These are phyloP conservation scores for Gouania willdenowi DNA, from an alignment of 2,797 vertebrate species.

Conservation along the genomic window DNA sequence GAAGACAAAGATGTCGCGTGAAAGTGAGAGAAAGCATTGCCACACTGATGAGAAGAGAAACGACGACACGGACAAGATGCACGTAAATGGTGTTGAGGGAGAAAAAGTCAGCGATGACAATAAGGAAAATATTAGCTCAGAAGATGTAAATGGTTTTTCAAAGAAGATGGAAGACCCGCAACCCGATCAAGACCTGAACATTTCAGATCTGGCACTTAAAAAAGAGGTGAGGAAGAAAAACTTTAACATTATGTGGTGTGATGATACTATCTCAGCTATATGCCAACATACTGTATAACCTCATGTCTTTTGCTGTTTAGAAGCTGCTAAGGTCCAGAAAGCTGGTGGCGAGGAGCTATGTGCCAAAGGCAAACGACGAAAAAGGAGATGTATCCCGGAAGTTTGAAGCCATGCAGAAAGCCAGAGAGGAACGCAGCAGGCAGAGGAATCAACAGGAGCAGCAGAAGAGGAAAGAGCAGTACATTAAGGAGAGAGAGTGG, in stretches of 20 bases:
- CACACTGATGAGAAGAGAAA: neutral
- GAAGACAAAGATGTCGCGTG: slow-evolving; percentile 3
- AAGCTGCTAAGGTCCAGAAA: slow-evolving; percentile 91
- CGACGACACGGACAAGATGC: slow-evolving; percentile 5
- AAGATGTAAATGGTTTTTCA: slow-evolving; percentile 30
- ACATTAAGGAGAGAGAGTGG: slow-evolving; percentile 93
- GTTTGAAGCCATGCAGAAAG: slow-evolving; percentile 96
- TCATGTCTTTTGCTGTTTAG: slow-evolving; percentile 59
- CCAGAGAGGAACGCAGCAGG: slow-evolving; percentile 93
- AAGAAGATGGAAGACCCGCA: slow-evolving; percentile 11
- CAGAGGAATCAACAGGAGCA: slow-evolving; percentile 89
- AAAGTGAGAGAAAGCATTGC: slow-evolving; percentile 1
- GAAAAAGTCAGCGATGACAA: slow-evolving; percentile 3
- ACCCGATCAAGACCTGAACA: slow-evolving; percentile 24
- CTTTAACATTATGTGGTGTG: neutral
- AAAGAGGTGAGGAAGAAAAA: slow-evolving; percentile 66
- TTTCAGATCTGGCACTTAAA: slow-evolving; percentile 69
- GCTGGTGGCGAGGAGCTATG: slow-evolving; percentile 88
- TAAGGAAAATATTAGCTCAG: slow-evolving; percentile 1
- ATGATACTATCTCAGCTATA: neutral
- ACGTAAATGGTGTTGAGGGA: slow-evolving; percentile 37
- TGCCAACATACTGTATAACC: too few species aligned
- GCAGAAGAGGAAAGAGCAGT: slow-evolving; percentile 95
- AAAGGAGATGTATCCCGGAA: slow-evolving; percentile 90
- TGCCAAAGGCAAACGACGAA: slow-evolving; percentile 86